Conservation (phyloP, 1,140 invertebrate genomes). For the Brevipalpus yothersi region DNA sequence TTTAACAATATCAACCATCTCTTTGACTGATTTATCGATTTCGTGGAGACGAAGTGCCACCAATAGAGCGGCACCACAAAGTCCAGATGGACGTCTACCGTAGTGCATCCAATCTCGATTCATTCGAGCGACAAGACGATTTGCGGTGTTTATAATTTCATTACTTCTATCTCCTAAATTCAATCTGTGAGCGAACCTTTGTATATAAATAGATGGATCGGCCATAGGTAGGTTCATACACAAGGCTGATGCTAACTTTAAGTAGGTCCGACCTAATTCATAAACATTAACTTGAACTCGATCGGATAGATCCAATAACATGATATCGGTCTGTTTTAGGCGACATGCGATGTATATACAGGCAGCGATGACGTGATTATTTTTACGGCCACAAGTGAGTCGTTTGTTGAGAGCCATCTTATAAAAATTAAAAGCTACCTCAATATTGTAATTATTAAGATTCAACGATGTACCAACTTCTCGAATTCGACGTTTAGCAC, state of each 20-base stretch:
- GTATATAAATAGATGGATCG: conserved; percentile 74
- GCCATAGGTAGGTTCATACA: conserved; percentile 79
- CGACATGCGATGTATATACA: conserved; percentile 94
- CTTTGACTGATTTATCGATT: conserved; percentile 57
- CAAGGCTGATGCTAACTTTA: conserved; percentile 59
- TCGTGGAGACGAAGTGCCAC: conserved; percentile 79
- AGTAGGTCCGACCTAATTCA: conserved; percentile 72
- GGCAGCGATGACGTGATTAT: conserved; percentile 76
- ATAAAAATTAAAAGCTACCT: conserved; percentile 83
- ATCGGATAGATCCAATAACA: conserved; percentile 92
- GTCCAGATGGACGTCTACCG: conserved; percentile 74
- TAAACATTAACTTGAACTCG: conserved; percentile 79
- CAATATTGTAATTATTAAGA: conserved; percentile 68
- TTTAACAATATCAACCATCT: conserved; percentile 84
- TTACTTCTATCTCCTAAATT: conserved; percentile 76
- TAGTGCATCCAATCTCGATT: conserved; percentile 92
- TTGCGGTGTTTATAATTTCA: conserved; percentile 79
- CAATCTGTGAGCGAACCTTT: conserved; percentile 76
- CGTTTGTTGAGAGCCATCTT: conserved; percentile 74
- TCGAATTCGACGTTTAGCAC: conserved; percentile 17
- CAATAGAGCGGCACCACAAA: conserved; percentile 83
- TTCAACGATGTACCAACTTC: conserved; percentile 22
- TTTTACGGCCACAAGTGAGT: conserved; percentile 67
- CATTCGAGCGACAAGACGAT: conserved; percentile 83
- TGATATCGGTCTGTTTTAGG: conserved; percentile 75